Percentiles rank a stretch among this genome's conserved stretches.
Conservation (phyloP, 2,797 vertebrate species). For the Enteromius mattozi region DNA sequence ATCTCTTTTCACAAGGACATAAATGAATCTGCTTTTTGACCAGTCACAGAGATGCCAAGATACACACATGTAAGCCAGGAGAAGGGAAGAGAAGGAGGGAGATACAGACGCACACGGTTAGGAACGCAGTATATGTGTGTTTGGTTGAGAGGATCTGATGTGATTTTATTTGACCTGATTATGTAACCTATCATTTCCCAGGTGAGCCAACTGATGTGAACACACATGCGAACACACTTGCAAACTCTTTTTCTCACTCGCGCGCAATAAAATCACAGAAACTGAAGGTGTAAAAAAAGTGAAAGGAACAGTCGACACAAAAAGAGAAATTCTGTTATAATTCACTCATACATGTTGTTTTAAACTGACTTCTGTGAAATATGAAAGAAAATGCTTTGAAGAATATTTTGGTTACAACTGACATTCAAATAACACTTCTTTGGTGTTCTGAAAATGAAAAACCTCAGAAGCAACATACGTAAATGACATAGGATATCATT, state of each 20-base stretch:
- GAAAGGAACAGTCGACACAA: not conserved
- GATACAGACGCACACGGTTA: not conserved
- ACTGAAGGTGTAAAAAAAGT: not conserved
- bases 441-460: not conserved
- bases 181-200: conserved; percentile 45
- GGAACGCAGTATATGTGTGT: not conserved
- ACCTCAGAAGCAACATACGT: not conserved
- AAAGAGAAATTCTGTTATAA: not conserved
- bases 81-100: not conserved
- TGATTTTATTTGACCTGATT: conserved; percentile 42
- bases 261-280: conserved; percentile 9
- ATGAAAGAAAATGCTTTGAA: not conserved
- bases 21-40: conserved; percentile 9
- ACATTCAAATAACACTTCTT: not conserved
- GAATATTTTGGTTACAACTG: not conserved
- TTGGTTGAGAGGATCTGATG: conserved; percentile 14
- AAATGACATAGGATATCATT: not conserved
- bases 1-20: not conserved
- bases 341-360: not conserved
- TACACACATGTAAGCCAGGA: conserved; percentile 16
- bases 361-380: not conserved
- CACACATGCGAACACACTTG: not conserved
- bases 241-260: conserved; percentile 38
- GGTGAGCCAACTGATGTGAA: conserved; percentile 32
- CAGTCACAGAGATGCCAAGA: conserved; percentile 21